These are phyloP conservation scores for Drosophila malerkotliana DNA, from an alignment of 1,140 invertebrate genomes.

Conservation along the genomic window DNA sequence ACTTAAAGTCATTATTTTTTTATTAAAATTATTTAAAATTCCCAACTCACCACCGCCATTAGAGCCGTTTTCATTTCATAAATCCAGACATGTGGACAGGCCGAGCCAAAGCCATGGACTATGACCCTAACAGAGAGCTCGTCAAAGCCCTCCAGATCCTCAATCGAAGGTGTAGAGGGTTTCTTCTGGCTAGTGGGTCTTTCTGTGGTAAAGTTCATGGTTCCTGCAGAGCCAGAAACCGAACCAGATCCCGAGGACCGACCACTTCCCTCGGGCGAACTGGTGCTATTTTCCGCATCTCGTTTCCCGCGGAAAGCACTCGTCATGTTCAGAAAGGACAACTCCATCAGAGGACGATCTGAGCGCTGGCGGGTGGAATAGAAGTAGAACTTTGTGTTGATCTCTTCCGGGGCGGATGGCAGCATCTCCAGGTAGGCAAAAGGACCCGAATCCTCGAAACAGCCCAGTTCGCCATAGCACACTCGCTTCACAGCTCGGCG, in stretches of 20 bases:
- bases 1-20: background rate
- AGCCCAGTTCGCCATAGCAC: constrained; percentile 96
- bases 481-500: constrained; percentile 88
- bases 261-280: constrained; percentile 1
- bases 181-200: constrained; percentile 46
- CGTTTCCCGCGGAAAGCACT: constrained; percentile 82
- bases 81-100: constrained; percentile 95
- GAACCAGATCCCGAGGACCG: constrained; percentile 5
- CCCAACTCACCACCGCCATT: constrained; percentile 90
- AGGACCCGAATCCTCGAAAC: constrained; percentile 95
- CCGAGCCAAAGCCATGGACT: constrained; percentile 97
- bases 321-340: constrained; percentile 88
- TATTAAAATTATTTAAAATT: background rate
- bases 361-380: constrained; percentile 87
- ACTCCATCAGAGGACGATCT: constrained; percentile 87
- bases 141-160: constrained; percentile 78
- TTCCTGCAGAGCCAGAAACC: background rate
- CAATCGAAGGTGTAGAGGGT: constrained; percentile 49
- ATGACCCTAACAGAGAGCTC: constrained; percentile 92
- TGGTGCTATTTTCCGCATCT: constrained; percentile 29
- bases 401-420: constrained; percentile 93
- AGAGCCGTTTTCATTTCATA: constrained; percentile 95
- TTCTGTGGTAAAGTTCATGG: constrained; percentile 37
- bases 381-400: constrained; percentile 91
- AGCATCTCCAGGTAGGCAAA: constrained; percentile 96